Conservation (phyloP, 1,140 invertebrate species). For the Cepaea nemoralis region DNA sequence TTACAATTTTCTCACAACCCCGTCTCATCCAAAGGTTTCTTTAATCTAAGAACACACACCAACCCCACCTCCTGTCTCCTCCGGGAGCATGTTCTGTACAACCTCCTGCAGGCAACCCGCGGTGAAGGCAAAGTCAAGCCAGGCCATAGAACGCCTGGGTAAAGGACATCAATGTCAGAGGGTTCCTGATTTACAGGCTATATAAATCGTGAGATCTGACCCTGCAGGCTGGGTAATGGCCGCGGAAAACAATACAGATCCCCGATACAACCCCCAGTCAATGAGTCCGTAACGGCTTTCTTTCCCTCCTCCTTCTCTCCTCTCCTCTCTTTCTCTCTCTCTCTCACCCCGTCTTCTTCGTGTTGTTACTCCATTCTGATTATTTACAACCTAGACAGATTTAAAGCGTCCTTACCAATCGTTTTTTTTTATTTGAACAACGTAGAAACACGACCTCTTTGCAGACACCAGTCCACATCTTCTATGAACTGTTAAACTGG, state of each 20-base stretch:
- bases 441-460: not conserved
- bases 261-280: not conserved
- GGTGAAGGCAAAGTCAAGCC: not conserved
- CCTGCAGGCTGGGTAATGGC: not conserved
- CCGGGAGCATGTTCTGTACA: not conserved
- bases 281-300: not conserved
- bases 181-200: not conserved
- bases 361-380: not conserved
- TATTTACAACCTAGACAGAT: slow-evolving; percentile 17
- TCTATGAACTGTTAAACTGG: not conserved
- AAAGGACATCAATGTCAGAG: slow-evolving; percentile 14
- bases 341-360: not conserved
- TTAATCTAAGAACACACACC: not conserved
- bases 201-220: not conserved
- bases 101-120: not conserved
- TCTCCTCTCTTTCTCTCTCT: not conserved
- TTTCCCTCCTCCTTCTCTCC: not conserved
- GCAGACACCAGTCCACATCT: not conserved
- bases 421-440: not conserved
- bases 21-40: not conserved
- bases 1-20: not conserved
- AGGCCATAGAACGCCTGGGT: not conserved
- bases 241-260: slow-evolving; percentile 6
- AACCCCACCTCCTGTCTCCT: not conserved
- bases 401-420: slow-evolving; percentile 8